Evolutionary conservation across 35 echinoderm and acorn worm genomes (phyloP).

Genomic region (Hemicentrotus pulcherrimus): DNA sequence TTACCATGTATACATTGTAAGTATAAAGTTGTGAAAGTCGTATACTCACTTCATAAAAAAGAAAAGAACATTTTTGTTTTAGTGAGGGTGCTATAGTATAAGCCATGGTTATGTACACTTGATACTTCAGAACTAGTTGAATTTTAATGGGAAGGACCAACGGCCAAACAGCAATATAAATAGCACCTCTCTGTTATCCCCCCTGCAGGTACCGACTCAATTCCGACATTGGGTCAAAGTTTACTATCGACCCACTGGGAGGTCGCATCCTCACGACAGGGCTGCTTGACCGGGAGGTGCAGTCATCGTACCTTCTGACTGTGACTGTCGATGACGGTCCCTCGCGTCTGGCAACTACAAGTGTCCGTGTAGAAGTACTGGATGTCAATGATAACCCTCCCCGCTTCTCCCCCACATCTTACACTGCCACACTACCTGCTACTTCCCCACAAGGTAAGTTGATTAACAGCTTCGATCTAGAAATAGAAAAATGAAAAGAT

Average conservation of each 20-base stretch:
- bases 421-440: conserved; percentile 57
- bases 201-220: conserved; percentile 79
- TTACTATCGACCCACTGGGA: conserved; percentile 83
- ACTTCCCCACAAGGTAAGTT: conserved; percentile 63
- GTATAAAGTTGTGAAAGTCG: too few species aligned
- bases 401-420: conserved; percentile 53
- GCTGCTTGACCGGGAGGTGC: conserved; percentile 74
- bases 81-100: background rate
- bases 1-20: too few species aligned
- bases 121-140: background rate
- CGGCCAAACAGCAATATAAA: background rate
- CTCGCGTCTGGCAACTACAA: conserved; percentile 50
- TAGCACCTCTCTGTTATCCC: background rate
- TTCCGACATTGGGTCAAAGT: conserved; percentile 77
- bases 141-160: background rate
- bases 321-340: conserved; percentile 79
- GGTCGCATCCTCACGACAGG: conserved; percentile 79
- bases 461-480: background rate
- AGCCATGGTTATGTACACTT: background rate
- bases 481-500: background rate
- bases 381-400: conserved; percentile 93
- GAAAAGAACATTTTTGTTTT: too few species aligned
- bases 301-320: conserved; percentile 65
- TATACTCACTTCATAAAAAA: too few species aligned
- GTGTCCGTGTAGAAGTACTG: conserved; percentile 62